These are phyloP conservation scores for Clistopyga incitator DNA, from an alignment of 2,888 invertebrate species.

Conservation along the genomic window DNA sequence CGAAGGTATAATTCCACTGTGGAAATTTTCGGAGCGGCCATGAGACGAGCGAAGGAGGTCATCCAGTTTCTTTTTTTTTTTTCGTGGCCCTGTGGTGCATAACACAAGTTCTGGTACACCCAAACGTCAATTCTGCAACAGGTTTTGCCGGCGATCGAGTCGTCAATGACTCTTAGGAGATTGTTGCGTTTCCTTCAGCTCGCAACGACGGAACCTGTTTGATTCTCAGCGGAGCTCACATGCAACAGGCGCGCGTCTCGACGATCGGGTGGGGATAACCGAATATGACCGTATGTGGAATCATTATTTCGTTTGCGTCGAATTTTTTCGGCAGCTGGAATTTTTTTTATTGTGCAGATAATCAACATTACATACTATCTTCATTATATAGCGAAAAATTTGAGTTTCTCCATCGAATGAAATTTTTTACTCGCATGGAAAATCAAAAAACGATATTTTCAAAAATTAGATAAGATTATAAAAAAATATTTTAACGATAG, in stretches of 20 bases:
- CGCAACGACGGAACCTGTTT: conserved; percentile 48
- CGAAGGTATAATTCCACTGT: not conserved
- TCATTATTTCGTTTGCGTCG: not conserved
- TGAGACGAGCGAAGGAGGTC: not conserved
- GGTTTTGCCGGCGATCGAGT: not conserved
- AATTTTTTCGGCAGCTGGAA: too few relatives aligned
- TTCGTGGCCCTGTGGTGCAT: not conserved
- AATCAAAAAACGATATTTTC: too few relatives aligned
- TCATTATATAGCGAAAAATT: too few relatives aligned
- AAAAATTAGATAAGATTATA: too few relatives aligned
- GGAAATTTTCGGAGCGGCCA: not conserved
- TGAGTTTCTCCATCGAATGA: too few relatives aligned
- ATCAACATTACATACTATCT: too few relatives aligned
- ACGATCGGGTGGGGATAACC: conserved; percentile 37
- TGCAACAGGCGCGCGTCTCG: conserved; percentile 21
- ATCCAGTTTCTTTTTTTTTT: not conserved
- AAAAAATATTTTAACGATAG: too few relatives aligned
- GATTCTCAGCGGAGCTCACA: conserved; percentile 35
- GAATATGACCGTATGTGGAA: not conserved
- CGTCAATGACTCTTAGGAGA: too few relatives aligned
- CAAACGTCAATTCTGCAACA: not conserved
- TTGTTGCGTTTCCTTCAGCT: too few relatives aligned
- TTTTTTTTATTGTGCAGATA: too few relatives aligned
- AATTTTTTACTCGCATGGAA: too few relatives aligned
- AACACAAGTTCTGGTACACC: not conserved